phyloP scores from a whole-genome alignment of 2,797 vertebrate genomes.

The Danio choprae region DNA sequence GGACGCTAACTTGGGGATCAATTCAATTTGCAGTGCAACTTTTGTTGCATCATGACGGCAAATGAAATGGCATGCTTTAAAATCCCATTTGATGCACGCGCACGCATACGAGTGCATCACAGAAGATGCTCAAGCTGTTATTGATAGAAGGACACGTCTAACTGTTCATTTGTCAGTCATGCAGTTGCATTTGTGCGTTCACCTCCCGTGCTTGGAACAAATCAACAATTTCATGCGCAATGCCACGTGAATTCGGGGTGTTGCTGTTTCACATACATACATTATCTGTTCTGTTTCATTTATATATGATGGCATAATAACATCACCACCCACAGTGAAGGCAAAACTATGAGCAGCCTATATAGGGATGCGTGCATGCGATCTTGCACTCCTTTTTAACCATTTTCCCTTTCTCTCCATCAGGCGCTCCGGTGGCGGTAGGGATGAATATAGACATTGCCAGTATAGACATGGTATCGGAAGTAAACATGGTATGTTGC shows the following conservation, averaged over 20 bases:
- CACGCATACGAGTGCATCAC: neutral
- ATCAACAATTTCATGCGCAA: slow-evolving; percentile 55
- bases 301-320: neutral
- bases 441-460: slow-evolving; percentile 99
- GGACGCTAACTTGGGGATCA: slow-evolving; percentile 67
- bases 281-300: neutral
- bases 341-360: neutral
- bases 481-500: slow-evolving; percentile 98
- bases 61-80: slow-evolving; percentile 18
- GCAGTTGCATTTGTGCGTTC: slow-evolving; percentile 28
- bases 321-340: neutral
- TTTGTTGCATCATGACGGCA: slow-evolving; percentile 36
- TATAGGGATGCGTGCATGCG: slow-evolving; percentile 48
- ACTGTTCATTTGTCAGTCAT: slow-evolving; percentile 37
- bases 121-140: slow-evolving; percentile 20
- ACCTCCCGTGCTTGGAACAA: slow-evolving; percentile 51
- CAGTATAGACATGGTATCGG: slow-evolving; percentile 98
- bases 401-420: slow-evolving; percentile 51
- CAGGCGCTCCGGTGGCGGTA: slow-evolving; percentile 96
- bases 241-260: slow-evolving; percentile 52
- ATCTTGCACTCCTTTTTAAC: slow-evolving; percentile 65
- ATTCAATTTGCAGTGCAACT: slow-evolving; percentile 56
- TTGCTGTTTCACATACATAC: slow-evolving; percentile 29
- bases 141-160: slow-evolving; percentile 32
- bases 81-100: slow-evolving; percentile 1